Conservation (phyloP, 2,888 invertebrate species). For the Harpalus rufipes region DNA sequence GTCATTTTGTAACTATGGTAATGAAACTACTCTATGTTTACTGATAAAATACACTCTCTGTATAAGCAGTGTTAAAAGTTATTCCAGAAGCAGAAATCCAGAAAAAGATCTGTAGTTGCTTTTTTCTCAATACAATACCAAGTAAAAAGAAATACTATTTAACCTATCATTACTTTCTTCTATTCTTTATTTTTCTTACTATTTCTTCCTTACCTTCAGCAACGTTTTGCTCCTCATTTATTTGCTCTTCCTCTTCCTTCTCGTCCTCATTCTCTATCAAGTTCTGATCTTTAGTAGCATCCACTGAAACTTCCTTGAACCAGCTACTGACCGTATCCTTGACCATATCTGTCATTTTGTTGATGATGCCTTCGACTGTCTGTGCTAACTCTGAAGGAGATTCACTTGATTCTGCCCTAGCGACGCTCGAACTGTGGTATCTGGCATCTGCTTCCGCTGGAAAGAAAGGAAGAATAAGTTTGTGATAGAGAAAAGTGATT, state of each 20-base stretch:
- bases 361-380: slow-evolving; percentile 73
- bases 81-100: too few species aligned
- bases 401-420: slow-evolving; percentile 38
- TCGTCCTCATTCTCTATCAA: slow-evolving; percentile 49
- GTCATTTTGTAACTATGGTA: too few species aligned
- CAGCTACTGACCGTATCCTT: slow-evolving; percentile 73
- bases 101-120: too few species aligned
- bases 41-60: too few species aligned
- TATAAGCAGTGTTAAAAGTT: too few species aligned
- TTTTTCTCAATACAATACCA: too few species aligned
- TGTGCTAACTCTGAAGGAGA: slow-evolving; percentile 73
- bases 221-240: background rate
- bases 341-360: slow-evolving; percentile 74
- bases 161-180: background rate
- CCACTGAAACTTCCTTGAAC: slow-evolving; percentile 72
- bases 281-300: slow-evolving; percentile 63
- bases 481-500: background rate
- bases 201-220: slow-evolving; percentile 27
- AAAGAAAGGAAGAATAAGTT: slow-evolving; percentile 67
- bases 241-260: slow-evolving; percentile 28
- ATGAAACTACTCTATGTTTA: too few species aligned
- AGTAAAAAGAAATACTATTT: too few species aligned
- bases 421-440: slow-evolving; percentile 23
- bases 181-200: background rate
- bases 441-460: slow-evolving; percentile 74